phyloP scores from a whole-genome alignment of 1,140 invertebrate genomes.

The Magallana gigas region DNA sequence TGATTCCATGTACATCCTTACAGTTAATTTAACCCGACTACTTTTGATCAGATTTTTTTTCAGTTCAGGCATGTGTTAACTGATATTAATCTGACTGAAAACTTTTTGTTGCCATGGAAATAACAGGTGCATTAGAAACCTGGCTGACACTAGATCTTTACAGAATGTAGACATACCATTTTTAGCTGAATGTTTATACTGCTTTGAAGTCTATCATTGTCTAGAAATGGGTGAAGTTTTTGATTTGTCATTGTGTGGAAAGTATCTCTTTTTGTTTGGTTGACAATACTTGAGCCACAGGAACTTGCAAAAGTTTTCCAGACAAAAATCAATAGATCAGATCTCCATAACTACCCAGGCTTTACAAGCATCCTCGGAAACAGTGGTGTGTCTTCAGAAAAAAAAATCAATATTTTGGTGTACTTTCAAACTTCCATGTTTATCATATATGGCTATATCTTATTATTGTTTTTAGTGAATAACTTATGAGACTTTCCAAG shows the following conservation, averaged over 20 bases:
- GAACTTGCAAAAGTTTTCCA: conserved; percentile 32
- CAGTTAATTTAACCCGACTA: too few relatives aligned
- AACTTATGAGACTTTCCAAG: background rate
- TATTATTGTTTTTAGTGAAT: background rate
- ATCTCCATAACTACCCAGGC: conserved; percentile 36
- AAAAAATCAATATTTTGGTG: conserved; percentile 22
- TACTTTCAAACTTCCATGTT: conserved; percentile 23
- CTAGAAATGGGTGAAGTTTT: background rate
- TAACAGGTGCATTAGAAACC: conserved; percentile 16
- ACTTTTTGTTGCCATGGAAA: conserved; percentile 26
- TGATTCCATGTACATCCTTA: too few relatives aligned
- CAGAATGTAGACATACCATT: background rate
- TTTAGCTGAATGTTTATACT: background rate
- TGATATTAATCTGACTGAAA: conserved; percentile 20
- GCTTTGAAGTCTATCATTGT: background rate
- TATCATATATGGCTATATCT: background rate
- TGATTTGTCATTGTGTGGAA: background rate
- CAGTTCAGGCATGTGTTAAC: background rate
- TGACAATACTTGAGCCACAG: background rate
- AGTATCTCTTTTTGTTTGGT: conserved; percentile 16
- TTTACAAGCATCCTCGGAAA: conserved; percentile 30
- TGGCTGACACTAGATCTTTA: conserved; percentile 1
- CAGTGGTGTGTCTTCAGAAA: background rate
- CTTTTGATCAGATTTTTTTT: conserved; percentile 18
- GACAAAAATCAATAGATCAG: conserved; percentile 31